Evolutionary conservation across 2,888 invertebrate species (phyloP).

Genomic region (Nephrotoma guestfalica): DNA sequence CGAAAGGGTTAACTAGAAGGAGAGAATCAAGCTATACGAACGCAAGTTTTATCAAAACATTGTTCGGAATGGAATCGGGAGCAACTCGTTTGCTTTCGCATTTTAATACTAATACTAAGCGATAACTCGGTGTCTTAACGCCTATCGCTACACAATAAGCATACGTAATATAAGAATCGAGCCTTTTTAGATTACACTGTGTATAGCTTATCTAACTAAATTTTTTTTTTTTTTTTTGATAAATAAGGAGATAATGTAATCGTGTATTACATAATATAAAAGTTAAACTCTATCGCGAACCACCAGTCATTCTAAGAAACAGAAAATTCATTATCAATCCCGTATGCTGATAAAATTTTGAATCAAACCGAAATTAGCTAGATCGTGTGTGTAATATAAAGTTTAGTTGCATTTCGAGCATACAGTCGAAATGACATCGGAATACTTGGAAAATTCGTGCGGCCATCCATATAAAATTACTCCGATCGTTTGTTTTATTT

Average conservation of each 20-base stretch:
- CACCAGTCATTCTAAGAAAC: neutral
- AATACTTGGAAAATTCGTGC: neutral
- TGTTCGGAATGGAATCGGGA: too few relatives aligned
- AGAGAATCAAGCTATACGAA: too few relatives aligned
- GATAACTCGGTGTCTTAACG: neutral
- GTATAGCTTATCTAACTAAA: neutral
- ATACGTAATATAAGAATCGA: neutral
- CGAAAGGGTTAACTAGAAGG: too few relatives aligned
- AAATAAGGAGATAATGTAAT: neutral
- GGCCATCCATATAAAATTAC: neutral
- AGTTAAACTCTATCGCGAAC: neutral
- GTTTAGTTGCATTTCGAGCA: neutral
- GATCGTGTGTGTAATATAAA: neutral
- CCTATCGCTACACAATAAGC: neutral
- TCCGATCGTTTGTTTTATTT: neutral
- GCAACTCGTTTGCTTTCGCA: too few relatives aligned
- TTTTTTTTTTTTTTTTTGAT: neutral
- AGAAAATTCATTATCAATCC: neutral
- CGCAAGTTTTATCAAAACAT: too few relatives aligned
- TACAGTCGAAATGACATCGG: neutral
- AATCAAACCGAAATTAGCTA: neutral
- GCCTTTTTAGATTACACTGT: neutral
- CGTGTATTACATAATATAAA: neutral
- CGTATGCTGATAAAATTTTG: neutral
- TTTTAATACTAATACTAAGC: too few relatives aligned